These are phyloP conservation scores for Pagrus major DNA, from an alignment of 2,113 vertebrate genomes.

Conservation along the genomic window DNA sequence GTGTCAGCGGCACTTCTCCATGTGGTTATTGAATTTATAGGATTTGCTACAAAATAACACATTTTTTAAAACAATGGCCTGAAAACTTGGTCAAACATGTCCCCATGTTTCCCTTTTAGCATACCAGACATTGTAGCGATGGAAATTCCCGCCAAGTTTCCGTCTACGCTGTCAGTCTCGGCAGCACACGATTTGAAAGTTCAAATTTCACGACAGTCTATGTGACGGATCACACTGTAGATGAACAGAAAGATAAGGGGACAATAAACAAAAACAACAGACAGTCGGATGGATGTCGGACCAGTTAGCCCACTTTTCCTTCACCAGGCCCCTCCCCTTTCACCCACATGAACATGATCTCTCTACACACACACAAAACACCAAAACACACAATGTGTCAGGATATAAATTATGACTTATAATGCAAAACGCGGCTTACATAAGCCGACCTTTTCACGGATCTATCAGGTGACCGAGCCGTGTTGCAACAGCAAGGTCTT, in stretches of 20 bases:
- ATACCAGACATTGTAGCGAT: background rate
- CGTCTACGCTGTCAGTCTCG: background rate
- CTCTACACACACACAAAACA: constrained; percentile 24
- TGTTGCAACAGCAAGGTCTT: background rate
- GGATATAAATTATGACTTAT: constrained; percentile 25
- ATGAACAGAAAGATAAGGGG: background rate
- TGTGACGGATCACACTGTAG: background rate
- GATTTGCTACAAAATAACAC: background rate
- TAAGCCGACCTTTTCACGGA: constrained; percentile 24
- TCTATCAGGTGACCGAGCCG: constrained; percentile 38
- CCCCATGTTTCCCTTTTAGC: background rate
- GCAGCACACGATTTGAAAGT: background rate
- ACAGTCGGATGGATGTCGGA: constrained; percentile 47
- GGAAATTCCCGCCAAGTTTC: background rate
- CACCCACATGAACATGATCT: constrained; percentile 60
- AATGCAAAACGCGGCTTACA: constrained; percentile 33
- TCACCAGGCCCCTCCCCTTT: constrained; percentile 45
- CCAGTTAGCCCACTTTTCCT: constrained; percentile 69
- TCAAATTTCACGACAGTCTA: background rate
- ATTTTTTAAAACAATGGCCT: background rate
- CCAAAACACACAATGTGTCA: constrained; percentile 4
- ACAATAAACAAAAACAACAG: constrained; percentile 13
- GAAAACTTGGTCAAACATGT: background rate
- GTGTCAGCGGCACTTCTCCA: background rate
- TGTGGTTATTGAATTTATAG: background rate